phyloP scores from a whole-genome alignment of 2,797 vertebrate species.

The Danio tinwini region DNA sequence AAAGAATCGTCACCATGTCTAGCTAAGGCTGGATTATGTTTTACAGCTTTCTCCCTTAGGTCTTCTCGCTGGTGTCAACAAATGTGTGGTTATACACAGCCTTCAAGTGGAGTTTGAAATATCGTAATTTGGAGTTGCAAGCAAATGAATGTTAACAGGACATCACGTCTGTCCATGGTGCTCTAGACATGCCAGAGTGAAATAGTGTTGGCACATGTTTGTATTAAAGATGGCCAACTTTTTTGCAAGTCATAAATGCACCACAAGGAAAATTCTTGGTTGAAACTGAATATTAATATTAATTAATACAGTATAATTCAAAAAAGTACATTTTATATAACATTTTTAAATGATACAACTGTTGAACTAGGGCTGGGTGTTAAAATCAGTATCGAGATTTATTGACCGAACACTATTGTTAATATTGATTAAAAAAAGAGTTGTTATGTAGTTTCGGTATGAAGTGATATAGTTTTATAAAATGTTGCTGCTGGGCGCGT shows the following conservation, averaged over 20 bases:
- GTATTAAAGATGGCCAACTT: not conserved
- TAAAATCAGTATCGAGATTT: too few relatives aligned
- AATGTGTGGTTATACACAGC: not conserved
- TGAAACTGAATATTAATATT: not conserved
- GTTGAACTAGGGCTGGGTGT: too few relatives aligned
- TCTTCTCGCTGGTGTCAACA: not conserved
- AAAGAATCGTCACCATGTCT: not conserved
- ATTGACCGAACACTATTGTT: too few relatives aligned
- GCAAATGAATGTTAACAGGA: not conserved
- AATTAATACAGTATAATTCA: too few relatives aligned
- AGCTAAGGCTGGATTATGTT: not conserved
- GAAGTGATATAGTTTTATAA: too few relatives aligned
- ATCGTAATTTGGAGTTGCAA: constrained; percentile 6
- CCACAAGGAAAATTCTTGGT: not conserved
- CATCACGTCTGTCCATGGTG: not conserved
- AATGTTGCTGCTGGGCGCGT: too few relatives aligned
- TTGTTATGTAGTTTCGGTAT: too few relatives aligned
- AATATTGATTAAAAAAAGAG: too few relatives aligned
- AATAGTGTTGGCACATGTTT: not conserved
- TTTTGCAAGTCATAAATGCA: not conserved
- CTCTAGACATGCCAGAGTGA: not conserved
- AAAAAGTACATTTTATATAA: too few relatives aligned
- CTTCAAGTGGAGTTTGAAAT: not conserved
- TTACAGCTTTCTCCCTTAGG: not conserved
- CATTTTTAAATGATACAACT: too few relatives aligned